Conservation (phyloP, 2,113 vertebrate species). For the Taurulus bubalis region DNA sequence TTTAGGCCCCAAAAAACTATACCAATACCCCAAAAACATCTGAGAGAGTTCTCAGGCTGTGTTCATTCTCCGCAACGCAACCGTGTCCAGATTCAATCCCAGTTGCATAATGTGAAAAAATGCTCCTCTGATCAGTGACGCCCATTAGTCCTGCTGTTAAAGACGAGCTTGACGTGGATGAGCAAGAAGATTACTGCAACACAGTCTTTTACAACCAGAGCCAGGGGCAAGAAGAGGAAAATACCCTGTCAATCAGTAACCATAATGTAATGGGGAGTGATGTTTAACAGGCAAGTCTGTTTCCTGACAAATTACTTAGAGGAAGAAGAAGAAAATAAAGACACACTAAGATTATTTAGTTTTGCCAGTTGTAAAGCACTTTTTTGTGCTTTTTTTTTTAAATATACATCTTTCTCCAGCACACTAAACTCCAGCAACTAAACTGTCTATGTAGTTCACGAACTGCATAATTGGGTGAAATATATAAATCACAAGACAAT, state of each 20-base stretch:
- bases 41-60: slow-evolving; percentile 24
- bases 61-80: slow-evolving; percentile 18
- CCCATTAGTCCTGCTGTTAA: slow-evolving; percentile 43
- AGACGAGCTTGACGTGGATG: slow-evolving; percentile 18
- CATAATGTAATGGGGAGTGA: slow-evolving; percentile 14
- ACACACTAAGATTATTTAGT: no score
- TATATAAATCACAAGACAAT: no score
- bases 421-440: no score
- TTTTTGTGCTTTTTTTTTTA: no score
- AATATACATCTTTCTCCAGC: no score
- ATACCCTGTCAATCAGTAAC: slow-evolving; percentile 72
- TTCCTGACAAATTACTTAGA: background rate
- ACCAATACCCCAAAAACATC: slow-evolving; percentile 22
- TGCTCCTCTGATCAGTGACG: slow-evolving; percentile 35
- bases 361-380: no score
- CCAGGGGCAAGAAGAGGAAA: slow-evolving; percentile 39
- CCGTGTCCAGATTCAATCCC: slow-evolving; percentile 26
- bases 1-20: background rate
- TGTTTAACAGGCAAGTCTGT: background rate
- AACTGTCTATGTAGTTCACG: no score
- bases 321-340: background rate
- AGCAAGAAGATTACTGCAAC: slow-evolving; percentile 24
- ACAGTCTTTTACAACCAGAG: slow-evolving; percentile 53
- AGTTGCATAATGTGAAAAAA: slow-evolving; percentile 45
- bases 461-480: no score